Evolutionary conservation across 2,888 invertebrate genomes (phyloP), one percentile per base, ranked within the genome.

Genomic region (Drosophila mercatorum): DNA sequence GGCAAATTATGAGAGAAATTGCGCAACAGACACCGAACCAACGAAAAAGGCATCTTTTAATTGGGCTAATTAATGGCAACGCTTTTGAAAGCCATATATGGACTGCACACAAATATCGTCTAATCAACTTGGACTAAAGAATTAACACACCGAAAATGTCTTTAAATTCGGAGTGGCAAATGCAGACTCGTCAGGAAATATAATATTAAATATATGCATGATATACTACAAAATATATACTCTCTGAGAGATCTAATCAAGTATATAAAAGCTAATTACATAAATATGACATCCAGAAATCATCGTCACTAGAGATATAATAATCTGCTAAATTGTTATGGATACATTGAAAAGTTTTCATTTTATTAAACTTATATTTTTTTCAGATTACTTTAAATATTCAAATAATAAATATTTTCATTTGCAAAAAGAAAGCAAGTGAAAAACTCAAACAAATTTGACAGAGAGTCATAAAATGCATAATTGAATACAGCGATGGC

Each of bases 1-100:
- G 74, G 88, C 88, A 88, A 86, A 86, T 86, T 88, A 81, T 67
- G 70, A 56, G 69, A 72, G 87, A 82, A 83, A 84, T 80, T 69
- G 80, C 78, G 78, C 78, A 75, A 73, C 63, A 49, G 51, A 70
- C 71, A 71, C 62, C 49, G 34, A 66, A 40, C 28, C 26, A 47
- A 53, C 72, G 53, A 68, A 82, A 72, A 80, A 72, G 68, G 75
- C 73, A 69, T 65, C 55, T 69, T 68, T 71, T 88, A 83, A 86
- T 86, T 85, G 69, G 53, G 10, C 62, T 62, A 76, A 88, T 86
- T 85, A 88, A 88, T 81, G 76, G 72, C 85, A 68, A 85, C 85
- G 85, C 85, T 79, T 87, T 85, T 84, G 75, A 55, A 53, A 43
- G 58, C 76, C 80, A 56, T 47, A 46, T 75, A 61, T 67, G 74